Conservation (phyloP, 2,113 vertebrate species). For the Syngnathus floridae region DNA sequence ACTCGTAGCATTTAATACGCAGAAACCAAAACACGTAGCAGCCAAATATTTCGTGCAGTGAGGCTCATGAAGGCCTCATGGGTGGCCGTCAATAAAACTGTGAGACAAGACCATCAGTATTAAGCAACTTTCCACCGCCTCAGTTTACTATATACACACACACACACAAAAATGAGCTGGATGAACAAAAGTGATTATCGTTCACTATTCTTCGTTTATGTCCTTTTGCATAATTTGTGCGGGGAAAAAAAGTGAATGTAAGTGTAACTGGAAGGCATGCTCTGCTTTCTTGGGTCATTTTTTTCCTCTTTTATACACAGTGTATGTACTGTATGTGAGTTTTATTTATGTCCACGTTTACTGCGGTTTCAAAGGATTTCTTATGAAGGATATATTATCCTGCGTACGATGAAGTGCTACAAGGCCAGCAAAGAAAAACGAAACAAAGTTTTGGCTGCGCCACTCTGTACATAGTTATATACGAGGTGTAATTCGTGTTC, state of each 20-base stretch:
- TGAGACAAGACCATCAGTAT: constrained; percentile 30
- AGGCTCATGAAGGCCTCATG: not conserved
- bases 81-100: constrained; percentile 28
- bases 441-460: constrained; percentile 49
- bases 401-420: constrained; percentile 64
- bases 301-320: constrained; percentile 66
- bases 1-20: constrained; percentile 49
- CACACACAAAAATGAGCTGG: constrained; percentile 16
- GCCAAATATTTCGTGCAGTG: not conserved
- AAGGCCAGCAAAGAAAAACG: constrained; percentile 22
- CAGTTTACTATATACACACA: not conserved
- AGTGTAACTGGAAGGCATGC: constrained; percentile 77
- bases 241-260: constrained; percentile 64
- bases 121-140: constrained; percentile 6
- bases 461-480: constrained; percentile 58
- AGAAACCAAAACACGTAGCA: constrained; percentile 39
- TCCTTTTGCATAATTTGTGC: constrained; percentile 1
- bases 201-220: constrained; percentile 33
- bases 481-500: constrained; percentile 74
- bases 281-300: constrained; percentile 57
- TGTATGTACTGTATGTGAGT: constrained; percentile 60
- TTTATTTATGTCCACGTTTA: constrained; percentile 77
- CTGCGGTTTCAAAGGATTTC: constrained; percentile 67
- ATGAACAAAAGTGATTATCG: constrained; percentile 14
- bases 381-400: constrained; percentile 83